These are phyloP conservation scores for Xenops minutus DNA, from an alignment of 2,797 vertebrate species.

Conservation along the genomic window DNA sequence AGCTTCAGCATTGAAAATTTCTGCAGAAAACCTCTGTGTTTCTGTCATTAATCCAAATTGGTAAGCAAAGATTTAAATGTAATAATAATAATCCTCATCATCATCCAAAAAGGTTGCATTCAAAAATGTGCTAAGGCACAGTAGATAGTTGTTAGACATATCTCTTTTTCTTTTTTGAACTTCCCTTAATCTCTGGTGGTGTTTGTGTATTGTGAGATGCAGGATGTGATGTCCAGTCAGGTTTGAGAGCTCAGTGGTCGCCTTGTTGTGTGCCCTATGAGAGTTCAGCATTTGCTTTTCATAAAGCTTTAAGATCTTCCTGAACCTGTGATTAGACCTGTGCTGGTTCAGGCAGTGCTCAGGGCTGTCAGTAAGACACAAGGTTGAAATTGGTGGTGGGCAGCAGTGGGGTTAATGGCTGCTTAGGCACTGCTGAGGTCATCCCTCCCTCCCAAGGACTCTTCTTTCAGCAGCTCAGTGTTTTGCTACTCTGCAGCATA, in stretches of 20 bases:
- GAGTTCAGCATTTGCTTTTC: neutral
- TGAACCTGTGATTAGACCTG: neutral
- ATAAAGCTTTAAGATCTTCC: neutral
- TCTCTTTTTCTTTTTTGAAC: neutral
- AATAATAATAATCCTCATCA: neutral
- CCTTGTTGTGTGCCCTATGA: neutral
- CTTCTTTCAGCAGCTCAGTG: accelerated
- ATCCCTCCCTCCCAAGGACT: neutral
- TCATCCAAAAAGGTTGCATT: neutral
- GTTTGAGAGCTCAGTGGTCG: neutral
- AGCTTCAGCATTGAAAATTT: neutral
- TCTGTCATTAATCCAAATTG: neutral
- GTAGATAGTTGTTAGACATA: neutral
- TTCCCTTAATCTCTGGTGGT: neutral
- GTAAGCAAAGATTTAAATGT: neutral
- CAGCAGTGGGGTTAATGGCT: accelerated
- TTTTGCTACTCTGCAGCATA: neutral
- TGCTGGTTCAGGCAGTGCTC: neutral
- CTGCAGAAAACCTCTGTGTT: neutral
- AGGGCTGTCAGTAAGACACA: neutral
- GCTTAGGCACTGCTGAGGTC: neutral
- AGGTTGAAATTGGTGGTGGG: neutral
- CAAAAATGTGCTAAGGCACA: neutral
- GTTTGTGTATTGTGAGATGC: neutral
- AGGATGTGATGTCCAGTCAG: neutral